Evolutionary conservation across 2,113 vertebrate genomes (phyloP).

Genomic region (Cavia porcellus): DNA sequence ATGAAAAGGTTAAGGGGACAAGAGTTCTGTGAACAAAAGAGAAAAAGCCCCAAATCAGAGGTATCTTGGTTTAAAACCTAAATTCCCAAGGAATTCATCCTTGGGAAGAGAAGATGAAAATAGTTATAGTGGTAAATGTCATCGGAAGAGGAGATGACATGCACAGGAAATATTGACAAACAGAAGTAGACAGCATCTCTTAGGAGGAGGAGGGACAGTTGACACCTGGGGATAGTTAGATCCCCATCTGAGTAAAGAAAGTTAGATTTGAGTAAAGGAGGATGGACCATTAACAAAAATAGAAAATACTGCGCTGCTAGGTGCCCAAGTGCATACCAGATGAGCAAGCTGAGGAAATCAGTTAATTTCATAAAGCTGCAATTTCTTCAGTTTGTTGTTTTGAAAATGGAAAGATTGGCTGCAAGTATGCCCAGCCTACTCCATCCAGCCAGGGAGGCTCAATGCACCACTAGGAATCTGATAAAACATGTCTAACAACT

Average conservation of each 20-base stretch:
- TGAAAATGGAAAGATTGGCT: neutral
- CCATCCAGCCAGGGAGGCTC: too few species aligned
- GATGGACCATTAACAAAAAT: neutral
- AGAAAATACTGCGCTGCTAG: neutral
- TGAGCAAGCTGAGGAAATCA: neutral
- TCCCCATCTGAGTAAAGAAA: too few species aligned
- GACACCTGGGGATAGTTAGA: neutral
- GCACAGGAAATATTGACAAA: neutral
- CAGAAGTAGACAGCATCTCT: neutral
- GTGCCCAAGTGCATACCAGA: neutral
- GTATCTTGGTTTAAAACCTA: neutral
- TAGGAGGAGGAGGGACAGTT: neutral
- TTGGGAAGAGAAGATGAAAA: neutral
- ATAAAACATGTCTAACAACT: too few species aligned
- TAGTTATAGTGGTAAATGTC: neutral
- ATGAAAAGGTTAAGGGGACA: neutral
- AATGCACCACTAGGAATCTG: too few species aligned
- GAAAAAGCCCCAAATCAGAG: neutral
- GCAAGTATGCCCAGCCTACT: too few species aligned
- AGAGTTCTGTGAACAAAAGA: neutral
- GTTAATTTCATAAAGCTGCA: neutral
- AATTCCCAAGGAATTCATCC: neutral
- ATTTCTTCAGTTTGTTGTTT: neutral
- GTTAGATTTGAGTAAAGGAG: neutral
- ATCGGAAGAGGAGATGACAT: neutral